Conservation (phyloP, 2,113 vertebrate species). For the Indicator indicator region DNA sequence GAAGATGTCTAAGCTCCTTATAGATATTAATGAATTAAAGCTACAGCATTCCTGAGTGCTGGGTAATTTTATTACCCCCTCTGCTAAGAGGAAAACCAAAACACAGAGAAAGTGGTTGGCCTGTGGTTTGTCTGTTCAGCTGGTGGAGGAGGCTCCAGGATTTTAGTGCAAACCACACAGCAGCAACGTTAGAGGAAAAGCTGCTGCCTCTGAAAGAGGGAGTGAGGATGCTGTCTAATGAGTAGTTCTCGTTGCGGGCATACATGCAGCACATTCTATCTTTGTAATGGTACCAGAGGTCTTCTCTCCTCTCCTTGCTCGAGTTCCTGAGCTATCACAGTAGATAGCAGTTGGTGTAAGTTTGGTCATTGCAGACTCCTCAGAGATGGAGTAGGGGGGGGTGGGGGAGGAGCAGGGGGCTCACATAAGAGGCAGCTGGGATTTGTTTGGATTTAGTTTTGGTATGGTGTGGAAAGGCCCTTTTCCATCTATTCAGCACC, state of each 20-base stretch:
- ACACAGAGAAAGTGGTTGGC: background rate
- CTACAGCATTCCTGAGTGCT: constrained; percentile 7
- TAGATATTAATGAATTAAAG: constrained; percentile 45
- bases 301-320: fast-evolving
- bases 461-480: background rate
- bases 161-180: background rate
- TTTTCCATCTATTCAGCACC: background rate
- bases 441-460: background rate
- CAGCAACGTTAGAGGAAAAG: background rate
- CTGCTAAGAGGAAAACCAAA: constrained; percentile 10
- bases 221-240: background rate
- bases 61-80: constrained; percentile 46
- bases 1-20: constrained; percentile 37
- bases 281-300: background rate
- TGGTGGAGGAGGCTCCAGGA: background rate
- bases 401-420: too few species aligned
- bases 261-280: background rate
- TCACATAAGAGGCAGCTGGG: background rate
- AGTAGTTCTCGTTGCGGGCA: background rate
- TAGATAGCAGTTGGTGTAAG: background rate
- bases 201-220: fast-evolving
- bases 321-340: background rate
- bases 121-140: constrained; percentile 20
- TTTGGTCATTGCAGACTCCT: background rate
- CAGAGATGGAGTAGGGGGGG: background rate